Base-by-base conservation (phyloP, 2,797 vertebrate species). In the Urophycis tenuis region DNA sequence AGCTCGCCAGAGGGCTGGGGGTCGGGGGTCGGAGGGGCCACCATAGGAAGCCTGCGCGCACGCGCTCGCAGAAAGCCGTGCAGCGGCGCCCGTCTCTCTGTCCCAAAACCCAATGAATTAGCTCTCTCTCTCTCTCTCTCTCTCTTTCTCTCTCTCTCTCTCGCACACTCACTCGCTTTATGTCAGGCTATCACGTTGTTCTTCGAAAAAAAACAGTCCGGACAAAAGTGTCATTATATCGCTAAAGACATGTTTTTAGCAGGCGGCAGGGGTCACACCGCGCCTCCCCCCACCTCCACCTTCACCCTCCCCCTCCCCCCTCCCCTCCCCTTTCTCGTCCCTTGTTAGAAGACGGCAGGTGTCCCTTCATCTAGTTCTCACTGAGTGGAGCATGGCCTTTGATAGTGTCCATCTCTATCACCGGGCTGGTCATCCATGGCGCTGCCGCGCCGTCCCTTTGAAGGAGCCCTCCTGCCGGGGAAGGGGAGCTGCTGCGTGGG, bases 281-380 rank as follows among this genome's bases (percentile, higher is more conserved):
- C 14, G 4, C 30, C n/a, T 5, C 69, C 5, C 32, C 77, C 75
- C 74, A n/a, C 67, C 64, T 9, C 64, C 67, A 11, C 35, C 73
- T 32, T 14, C n/a, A 1, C 64, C 14, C 6, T 8, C 22, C 64
- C 22, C 15, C 30, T 14, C 29, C 69, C 25, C 29, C 77, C 74
- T 31, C 30, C 30, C 2, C 69, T 31, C 30, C 77, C 74, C 74
- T 31, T 39, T 78, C 60, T 29, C 31, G 67, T 30, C 36, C 74
- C 49, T 49, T 53, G 74, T 60, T 60, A 69, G 49, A 77, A 39
- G 75, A 76, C 12, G 71, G 60, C 31, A 31, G 74, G 64, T 22
- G 78, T 87, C 84, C 81, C 83, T 80, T 88, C 84, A 88, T 90
- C 83, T 84, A 77, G 78, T 87, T 87, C 86, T 87, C 83, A 83